Evolutionary conservation across 2,888 invertebrate species (phyloP), one percentile per base, ranked within the genome.

Genomic region (Saturnia pavonia): DNA sequence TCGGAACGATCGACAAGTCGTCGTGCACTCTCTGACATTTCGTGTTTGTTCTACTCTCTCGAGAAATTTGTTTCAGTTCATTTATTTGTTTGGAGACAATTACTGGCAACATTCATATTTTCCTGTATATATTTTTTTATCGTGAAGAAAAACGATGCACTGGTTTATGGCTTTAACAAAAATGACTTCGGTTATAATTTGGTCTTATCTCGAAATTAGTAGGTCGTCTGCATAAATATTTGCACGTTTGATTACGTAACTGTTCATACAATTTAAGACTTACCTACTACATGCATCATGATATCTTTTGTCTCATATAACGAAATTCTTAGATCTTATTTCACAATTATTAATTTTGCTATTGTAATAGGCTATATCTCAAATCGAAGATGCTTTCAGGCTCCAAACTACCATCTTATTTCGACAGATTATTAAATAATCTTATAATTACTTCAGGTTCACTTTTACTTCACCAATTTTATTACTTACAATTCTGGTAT

Each of bases 61-160:
- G 90, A 91, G 89, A 90, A 89, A 90, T 90, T 88, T 85, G 85
- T 91, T 90, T 85, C 90, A 88, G 89, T 91, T 91, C 91, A 88
- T 91, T 91, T 91, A 87, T 89, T 90, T 90, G 88, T 91, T 91
- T 88, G 88, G 78, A 80, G 81, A 87, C 86, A 80, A 82, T 87
- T 87, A 86, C 87, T 87, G 85, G 82, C 82, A 82, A 85, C 82
- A 82, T 80, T 76, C 80, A 80, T 85, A 82, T 86, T 86, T 83
- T 77, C 80, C 22, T 81, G 75, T 82, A 81, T 77, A 80, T 85
- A n/a, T n/a, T n/a, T 81, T 84, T 85, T 85, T 84, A 84, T 83
- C 81, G 80, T 78, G 81, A 79, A 72, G 74, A 77, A 80, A 83
- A 82, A 80, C 40, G 9, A 65, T 80, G 34, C 82, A 78, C 77